phyloP scores from a whole-genome alignment of 2,797 vertebrate genomes.

The Rallus crepitans region DNA sequence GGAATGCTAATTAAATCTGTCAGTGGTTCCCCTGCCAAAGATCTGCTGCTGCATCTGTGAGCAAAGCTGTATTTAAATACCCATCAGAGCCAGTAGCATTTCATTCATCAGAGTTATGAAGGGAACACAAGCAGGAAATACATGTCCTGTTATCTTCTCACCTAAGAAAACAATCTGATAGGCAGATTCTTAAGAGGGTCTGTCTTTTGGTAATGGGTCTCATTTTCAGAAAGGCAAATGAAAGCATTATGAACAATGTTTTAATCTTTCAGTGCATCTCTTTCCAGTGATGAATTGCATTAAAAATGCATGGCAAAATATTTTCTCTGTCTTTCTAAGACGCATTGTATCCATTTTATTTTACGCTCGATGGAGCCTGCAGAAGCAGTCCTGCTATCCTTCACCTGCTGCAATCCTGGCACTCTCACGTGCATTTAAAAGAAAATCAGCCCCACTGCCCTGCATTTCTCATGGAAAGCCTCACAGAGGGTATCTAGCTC shows the following conservation, averaged over 20 bases:
- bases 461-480: background rate
- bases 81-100: conserved; percentile 31
- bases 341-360: background rate
- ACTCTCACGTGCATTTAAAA: background rate
- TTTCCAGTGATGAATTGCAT: conserved; percentile 17
- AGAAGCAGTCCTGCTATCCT: background rate
- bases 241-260: background rate
- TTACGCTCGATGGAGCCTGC: background rate
- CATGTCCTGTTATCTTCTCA: conserved; percentile 31
- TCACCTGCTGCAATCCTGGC: background rate
- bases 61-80: conserved; percentile 51
- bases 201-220: conserved; percentile 19
- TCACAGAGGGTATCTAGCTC: background rate
- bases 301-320: conserved; percentile 65
- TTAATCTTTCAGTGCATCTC: conserved; percentile 3
- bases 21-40: conserved; percentile 21
- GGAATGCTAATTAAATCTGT: conserved; percentile 61
- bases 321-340: conserved; percentile 39
- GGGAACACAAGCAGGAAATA: background rate
- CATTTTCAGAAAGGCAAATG: conserved; percentile 19
- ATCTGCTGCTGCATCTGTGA: conserved; percentile 43
- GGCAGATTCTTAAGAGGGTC: background rate
- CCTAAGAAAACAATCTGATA: conserved; percentile 35
- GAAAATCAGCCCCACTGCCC: background rate
- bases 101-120: conserved; percentile 16